phyloP scores from a whole-genome alignment of 2,797 vertebrate species.

The Otolemur crassicaudatus region DNA sequence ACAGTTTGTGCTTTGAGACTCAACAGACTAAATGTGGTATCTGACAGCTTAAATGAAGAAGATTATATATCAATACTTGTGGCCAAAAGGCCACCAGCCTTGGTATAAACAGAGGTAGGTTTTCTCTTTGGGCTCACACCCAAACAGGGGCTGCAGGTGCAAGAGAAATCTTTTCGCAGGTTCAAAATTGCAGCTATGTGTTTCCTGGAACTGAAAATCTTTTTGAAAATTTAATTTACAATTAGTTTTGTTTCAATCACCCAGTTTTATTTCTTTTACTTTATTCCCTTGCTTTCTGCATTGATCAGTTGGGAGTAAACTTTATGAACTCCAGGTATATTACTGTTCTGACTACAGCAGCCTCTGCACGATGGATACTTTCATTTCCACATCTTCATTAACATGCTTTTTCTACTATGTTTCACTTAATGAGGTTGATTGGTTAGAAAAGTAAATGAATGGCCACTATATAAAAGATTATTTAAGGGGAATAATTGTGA shows the following conservation, averaged over 20 bases:
- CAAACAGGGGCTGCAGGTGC: background rate
- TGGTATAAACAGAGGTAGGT: background rate
- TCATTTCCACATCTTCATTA: background rate
- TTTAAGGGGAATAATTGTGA: background rate
- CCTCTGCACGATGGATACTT: background rate
- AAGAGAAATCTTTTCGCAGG: background rate
- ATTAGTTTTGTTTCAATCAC: background rate
- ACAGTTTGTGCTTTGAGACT: background rate
- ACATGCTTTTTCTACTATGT: background rate
- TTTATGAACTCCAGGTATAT: background rate
- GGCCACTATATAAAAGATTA: background rate
- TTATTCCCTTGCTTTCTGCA: background rate
- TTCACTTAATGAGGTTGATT: background rate
- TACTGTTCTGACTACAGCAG: background rate
- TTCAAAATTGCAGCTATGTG: background rate
- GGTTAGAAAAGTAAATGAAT: background rate
- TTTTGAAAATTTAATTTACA: conserved; percentile 20
- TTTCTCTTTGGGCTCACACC: background rate
- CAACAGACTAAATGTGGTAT: background rate
- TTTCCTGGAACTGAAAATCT: background rate
- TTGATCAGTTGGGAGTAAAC: background rate
- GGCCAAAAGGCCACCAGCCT: background rate
- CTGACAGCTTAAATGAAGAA: background rate
- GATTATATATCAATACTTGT: background rate
- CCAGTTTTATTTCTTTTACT: background rate